Conservation (phyloP, 1,140 invertebrate genomes). For the Diabrotica virgifera region DNA sequence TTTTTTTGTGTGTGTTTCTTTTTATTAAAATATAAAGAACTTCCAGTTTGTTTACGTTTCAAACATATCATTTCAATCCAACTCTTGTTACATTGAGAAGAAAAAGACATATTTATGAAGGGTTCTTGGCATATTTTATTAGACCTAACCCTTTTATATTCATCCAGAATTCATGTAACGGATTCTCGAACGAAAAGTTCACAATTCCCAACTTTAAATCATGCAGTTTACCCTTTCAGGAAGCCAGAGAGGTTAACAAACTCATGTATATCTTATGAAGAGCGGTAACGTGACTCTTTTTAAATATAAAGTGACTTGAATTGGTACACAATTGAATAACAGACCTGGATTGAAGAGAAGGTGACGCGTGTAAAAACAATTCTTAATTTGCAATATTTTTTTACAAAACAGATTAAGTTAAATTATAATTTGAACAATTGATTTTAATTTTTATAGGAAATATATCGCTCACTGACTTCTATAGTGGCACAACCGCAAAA, state of each 20-base stretch:
- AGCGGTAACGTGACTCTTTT: neutral
- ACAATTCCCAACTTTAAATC: slow-evolving; percentile 2
- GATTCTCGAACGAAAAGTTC: neutral
- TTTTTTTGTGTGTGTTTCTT: too few relatives aligned
- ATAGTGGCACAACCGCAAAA: too few relatives aligned
- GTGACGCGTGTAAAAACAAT: too few relatives aligned
- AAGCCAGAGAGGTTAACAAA: neutral
- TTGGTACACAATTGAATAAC: neutral
- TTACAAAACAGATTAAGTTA: too few relatives aligned
- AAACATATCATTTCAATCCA: too few relatives aligned
- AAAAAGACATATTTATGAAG: neutral
- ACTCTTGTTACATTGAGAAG: neutral
- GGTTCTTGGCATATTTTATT: neutral
- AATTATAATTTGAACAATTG: too few relatives aligned
- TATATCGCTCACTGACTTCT: too few relatives aligned
- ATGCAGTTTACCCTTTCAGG: slow-evolving; percentile 1
- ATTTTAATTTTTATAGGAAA: too few relatives aligned
- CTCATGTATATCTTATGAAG: slow-evolving; percentile 1
- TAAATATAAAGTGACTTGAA: slow-evolving; percentile 1
- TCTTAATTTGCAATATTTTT: too few relatives aligned
- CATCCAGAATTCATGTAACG: neutral
- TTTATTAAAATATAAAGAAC: too few relatives aligned
- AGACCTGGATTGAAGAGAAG: neutral
- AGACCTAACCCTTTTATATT: neutral
- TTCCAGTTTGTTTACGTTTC: too few relatives aligned